Evolutionary conservation across 2,888 invertebrate species (phyloP).

Genomic region (Chelonus formosanus): DNA sequence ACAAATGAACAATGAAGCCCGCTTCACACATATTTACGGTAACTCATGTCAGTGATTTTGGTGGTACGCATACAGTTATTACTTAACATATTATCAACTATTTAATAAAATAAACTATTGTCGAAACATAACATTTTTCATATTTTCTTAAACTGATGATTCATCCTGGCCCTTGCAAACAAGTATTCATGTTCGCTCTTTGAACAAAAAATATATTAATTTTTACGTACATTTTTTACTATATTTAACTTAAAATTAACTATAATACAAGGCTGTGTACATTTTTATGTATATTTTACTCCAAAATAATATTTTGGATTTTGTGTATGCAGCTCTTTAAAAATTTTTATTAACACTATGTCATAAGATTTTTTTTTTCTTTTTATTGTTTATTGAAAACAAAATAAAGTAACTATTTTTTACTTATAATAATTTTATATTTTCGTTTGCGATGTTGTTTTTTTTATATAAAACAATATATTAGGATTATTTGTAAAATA

Average conservation of each 20-base stretch:
- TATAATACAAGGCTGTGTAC: slow-evolving; percentile 54
- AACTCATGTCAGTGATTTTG: slow-evolving; percentile 11
- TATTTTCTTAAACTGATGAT: slow-evolving; percentile 10
- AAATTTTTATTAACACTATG: slow-evolving; percentile 13
- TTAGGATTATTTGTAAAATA: not conserved
- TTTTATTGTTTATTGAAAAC: not conserved
- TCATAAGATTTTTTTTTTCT: slow-evolving; percentile 10
- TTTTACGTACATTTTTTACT: slow-evolving; percentile 43
- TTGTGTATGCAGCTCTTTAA: not conserved
- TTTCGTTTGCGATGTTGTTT: slow-evolving; percentile 21
- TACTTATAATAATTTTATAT: not conserved
- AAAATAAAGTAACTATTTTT: not conserved
- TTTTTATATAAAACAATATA: slow-evolving; percentile 4
- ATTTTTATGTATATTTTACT: slow-evolving; percentile 28
- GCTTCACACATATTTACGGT: slow-evolving; percentile 47
- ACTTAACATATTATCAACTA: slow-evolving; percentile 1
- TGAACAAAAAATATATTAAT: slow-evolving; percentile 45
- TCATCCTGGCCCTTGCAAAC: slow-evolving; percentile 27
- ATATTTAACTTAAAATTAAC: slow-evolving; percentile 53
- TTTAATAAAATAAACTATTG: slow-evolving; percentile 9
- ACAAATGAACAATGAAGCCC: slow-evolving; percentile 54
- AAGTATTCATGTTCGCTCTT: slow-evolving; percentile 31
- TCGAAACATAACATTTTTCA: slow-evolving; percentile 13
- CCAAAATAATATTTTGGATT: slow-evolving; percentile 9
- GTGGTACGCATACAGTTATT: not conserved